Percentiles rank a stretch among this genome's conserved stretches.
Evolutionary conservation across 2,113 vertebrate genomes (phyloP).

Genomic region (Plotosus lineatus): DNA sequence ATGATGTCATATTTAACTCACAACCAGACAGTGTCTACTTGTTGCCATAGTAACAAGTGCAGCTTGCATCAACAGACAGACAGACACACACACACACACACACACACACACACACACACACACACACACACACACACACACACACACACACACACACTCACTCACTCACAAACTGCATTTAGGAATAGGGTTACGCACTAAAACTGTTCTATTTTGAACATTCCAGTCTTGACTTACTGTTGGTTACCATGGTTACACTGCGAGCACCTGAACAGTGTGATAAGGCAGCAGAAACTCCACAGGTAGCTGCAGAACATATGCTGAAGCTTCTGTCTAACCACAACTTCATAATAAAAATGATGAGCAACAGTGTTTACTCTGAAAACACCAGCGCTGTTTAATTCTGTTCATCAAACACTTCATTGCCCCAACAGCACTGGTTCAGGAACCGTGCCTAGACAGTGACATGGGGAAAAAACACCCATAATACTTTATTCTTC

Average conservation of each 20-base stretch:
- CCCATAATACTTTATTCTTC: neutral
- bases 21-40: constrained; percentile 46
- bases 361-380: neutral
- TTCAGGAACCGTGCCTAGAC: neutral
- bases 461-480: too few relatives aligned
- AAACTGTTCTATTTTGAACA: neutral
- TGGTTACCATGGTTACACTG: neutral
- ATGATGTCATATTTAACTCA: constrained; percentile 49
- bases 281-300: neutral
- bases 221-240: neutral
- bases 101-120: neutral
- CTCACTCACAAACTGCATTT: neutral
- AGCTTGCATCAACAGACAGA: constrained; percentile 47
- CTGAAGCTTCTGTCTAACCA: neutral
- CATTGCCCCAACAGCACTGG: neutral
- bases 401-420: neutral
- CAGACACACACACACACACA: neutral
- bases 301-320: neutral
- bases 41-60: constrained; percentile 51
- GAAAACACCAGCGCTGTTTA: neutral
- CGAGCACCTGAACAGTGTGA: neutral
- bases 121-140: constrained; percentile 22
- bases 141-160: neutral
- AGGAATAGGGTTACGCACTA: neutral
- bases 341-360: neutral